Percentiles rank a stretch among this genome's conserved stretches.
These are phyloP conservation scores for Zaprionus ornatus DNA, from an alignment of 1,140 invertebrate genomes.

Conservation along the genomic window DNA sequence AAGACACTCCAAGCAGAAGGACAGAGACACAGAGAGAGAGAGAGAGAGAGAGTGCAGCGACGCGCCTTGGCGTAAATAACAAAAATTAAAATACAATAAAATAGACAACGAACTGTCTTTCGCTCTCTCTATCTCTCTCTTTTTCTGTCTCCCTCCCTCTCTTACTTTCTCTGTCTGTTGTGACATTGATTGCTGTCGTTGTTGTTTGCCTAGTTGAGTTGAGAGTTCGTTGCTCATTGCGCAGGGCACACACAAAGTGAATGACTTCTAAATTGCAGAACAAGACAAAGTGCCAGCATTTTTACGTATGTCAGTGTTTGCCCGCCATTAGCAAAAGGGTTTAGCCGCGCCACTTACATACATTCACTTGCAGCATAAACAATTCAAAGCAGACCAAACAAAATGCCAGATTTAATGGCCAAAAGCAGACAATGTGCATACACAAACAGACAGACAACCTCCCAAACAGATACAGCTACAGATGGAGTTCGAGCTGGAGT, in stretches of 20 bases:
- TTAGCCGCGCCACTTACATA: constrained; percentile 9
- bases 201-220: constrained; percentile 37
- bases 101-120: constrained; percentile 66
- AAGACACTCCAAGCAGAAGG: not conserved
- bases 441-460: not conserved
- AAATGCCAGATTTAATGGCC: constrained; percentile 22
- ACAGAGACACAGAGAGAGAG: not conserved
- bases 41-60: constrained; percentile 47
- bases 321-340: constrained; percentile 47
- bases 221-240: constrained; percentile 77
- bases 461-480: not conserved
- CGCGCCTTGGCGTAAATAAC: constrained; percentile 62
- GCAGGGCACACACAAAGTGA: constrained; percentile 45
- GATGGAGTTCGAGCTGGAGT: not conserved
- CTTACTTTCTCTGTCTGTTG: constrained; percentile 10
- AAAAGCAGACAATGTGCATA: constrained; percentile 25
- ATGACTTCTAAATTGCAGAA: constrained; percentile 74
- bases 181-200: constrained; percentile 61
- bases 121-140: not conserved
- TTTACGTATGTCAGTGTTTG: constrained; percentile 34
- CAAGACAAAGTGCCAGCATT: constrained; percentile 63
- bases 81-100: constrained; percentile 79
- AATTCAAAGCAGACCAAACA: constrained; percentile 27
- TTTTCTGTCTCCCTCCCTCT: not conserved
- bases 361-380: constrained; percentile 32